Evolutionary conservation across 1,140 invertebrate genomes (phyloP).

Genomic region (Drosophila kanapiae): DNA sequence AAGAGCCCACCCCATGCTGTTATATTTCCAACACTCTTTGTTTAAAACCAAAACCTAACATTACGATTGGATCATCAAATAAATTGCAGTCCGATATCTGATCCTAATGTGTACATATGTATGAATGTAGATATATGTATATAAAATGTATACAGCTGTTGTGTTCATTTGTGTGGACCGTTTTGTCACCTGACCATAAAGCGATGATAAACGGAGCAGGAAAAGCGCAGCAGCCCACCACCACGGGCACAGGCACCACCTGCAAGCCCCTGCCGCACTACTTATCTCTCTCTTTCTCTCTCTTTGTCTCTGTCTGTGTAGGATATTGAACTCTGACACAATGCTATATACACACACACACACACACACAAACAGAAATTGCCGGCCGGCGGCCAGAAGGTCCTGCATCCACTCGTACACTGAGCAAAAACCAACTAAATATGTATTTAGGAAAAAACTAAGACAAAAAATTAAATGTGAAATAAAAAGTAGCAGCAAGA

Average conservation of each 20-base stretch:
- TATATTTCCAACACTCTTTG: neutral
- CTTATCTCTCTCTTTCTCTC: neutral
- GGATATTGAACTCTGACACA: conserved; percentile 83
- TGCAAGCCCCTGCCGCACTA: conserved; percentile 17
- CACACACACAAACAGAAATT: conserved; percentile 13
- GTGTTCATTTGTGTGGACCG: conserved; percentile 8
- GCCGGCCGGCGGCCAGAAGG: conserved; percentile 69
- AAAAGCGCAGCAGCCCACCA: conserved; percentile 45
- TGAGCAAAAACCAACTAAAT: neutral
- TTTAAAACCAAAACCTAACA: neutral
- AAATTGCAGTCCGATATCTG: neutral
- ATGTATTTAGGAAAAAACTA: too few species aligned
- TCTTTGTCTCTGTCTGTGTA: conserved; percentile 43
- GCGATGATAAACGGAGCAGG: conserved; percentile 36
- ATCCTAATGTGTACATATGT: neutral
- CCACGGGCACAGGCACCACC: conserved; percentile 19
- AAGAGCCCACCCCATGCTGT: too few species aligned
- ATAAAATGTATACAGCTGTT: conserved; percentile 12
- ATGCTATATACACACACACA: conserved; percentile 56
- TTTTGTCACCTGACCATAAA: conserved; percentile 54
- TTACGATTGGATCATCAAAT: conserved; percentile 5
- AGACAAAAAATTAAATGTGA: neutral
- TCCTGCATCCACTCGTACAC: conserved; percentile 13
- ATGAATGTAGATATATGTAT: neutral
- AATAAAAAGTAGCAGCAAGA: neutral